Percentiles rank a stretch among this genome's conserved stretches.
Evolutionary conservation across 2,113 vertebrate genomes (phyloP).

Genomic region (Paedocypris sp.): DNA sequence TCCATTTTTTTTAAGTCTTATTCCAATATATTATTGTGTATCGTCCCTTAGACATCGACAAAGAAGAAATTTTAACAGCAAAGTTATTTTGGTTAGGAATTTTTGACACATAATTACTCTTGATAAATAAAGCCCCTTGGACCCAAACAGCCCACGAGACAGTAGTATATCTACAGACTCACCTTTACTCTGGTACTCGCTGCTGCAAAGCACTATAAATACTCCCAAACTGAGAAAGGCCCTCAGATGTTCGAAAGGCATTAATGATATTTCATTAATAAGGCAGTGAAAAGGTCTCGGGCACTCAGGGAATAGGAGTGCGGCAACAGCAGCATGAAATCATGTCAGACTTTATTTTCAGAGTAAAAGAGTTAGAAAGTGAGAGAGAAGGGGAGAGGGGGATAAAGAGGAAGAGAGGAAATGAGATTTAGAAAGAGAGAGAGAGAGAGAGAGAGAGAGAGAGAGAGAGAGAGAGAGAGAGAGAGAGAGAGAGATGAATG

Average conservation of each 20-base stretch:
- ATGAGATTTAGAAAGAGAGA: no score
- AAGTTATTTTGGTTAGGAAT: conserved; percentile 48
- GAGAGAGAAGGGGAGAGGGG: no score
- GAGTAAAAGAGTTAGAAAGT: no score
- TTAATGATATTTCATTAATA: conserved; percentile 54
- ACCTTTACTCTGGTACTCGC: conserved; percentile 8
- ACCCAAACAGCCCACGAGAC: conserved; percentile 2
- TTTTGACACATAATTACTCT: conserved; percentile 43
- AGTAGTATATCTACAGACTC: conserved; percentile 37
- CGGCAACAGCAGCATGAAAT: conserved; percentile 49
- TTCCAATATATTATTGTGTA: conserved; percentile 32
- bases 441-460: no score
- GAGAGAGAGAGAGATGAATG: no score
- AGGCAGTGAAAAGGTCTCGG: conserved; percentile 39
- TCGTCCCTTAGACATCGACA: conserved; percentile 7
- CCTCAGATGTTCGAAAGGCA: conserved; percentile 41
- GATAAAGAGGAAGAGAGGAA: no score
- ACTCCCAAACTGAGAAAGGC: conserved; percentile 26
- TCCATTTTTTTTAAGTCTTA: conserved; percentile 36
- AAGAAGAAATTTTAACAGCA: conserved; percentile 32
- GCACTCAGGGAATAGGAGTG: conserved; percentile 30
- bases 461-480: no score
- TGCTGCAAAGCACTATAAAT: conserved; percentile 36
- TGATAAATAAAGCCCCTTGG: conserved; percentile 39
- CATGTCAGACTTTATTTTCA: conserved; percentile 27